Evolutionary conservation across 2,797 vertebrate genomes (phyloP), one percentile per base, ranked within the genome.

Genomic region (Sternarchorhynchus goeldii): DNA sequence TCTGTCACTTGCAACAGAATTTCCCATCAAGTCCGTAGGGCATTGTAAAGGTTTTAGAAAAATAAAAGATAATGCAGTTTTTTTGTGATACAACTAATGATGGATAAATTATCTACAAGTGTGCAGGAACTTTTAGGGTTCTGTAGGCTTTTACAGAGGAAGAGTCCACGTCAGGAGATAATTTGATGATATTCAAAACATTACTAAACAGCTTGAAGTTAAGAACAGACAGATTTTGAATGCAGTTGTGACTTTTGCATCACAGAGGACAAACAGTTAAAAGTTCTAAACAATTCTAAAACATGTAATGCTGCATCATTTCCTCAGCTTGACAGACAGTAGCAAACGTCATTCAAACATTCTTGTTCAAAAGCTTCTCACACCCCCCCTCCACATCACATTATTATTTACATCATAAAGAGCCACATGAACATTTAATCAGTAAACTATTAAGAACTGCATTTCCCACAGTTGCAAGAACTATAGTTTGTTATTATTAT

Each of bases 241-340:
- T 25, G 66, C 36, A 29, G 55, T 71, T 67, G 57, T 75, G 65
- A 78, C 66, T 53, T 68, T 16, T 34, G 25, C 25, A 10, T 50
- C 20, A 31, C n/a, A 20, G 53, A 56, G 67, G 25, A 25, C 1
- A 56, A 56, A 3, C 3, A 25, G 25, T 25, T 25, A 25, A 25
- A 25, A 25, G 25, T 18, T 41, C 39, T 6, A 32, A 70, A 45
- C 4, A 67, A 0, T 8, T 29, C 25, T 50, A 29, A 66, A 64
- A 71, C 66, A 75, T 76, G 20, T 18, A 70, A 14, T 59, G 41
- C 29, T 69, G 57, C 36, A 25, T 63, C 62, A 64, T 39, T 76
- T 78, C 59, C 60, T 71, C 29, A 31, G 18, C 20, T 73, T 31
- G 67, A 76, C 67, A 73, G 77, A 69, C 73, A 65, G 6, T 34